Evolutionary conservation across 2,797 vertebrate species (phyloP).

Genomic region (Mormyrus proboscirostris): DNA sequence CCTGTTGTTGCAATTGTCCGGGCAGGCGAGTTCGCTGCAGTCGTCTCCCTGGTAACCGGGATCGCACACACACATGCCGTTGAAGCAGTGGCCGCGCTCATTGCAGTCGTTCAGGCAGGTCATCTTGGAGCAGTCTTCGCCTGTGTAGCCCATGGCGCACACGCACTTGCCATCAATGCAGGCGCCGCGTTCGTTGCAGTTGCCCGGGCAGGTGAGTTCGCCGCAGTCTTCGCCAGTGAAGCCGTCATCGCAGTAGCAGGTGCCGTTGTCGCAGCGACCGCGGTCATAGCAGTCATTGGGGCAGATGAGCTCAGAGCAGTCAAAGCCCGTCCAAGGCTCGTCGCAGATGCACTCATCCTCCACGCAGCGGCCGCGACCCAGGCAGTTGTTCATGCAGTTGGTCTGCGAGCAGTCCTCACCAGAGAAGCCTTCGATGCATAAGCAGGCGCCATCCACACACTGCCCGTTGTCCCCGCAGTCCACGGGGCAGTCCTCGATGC

Average conservation of each 20-base stretch:
- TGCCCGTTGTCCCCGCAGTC: conserved; percentile 75
- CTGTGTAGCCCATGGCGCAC: conserved; percentile 73
- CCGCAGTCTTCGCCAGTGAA: conserved; percentile 84
- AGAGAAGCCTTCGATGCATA: conserved; percentile 77
- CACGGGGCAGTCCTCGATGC: conserved; percentile 70
- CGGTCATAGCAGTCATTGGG: conserved; percentile 91
- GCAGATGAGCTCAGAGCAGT: conserved; percentile 89
- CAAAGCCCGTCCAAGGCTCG: conserved; percentile 84
- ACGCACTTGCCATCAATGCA: conserved; percentile 79
- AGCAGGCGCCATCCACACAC: conserved; percentile 75
- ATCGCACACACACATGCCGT: conserved; percentile 80
- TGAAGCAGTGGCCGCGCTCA: conserved; percentile 72
- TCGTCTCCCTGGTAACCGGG: conserved; percentile 74
- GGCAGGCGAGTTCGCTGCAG: conserved; percentile 74
- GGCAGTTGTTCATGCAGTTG: conserved; percentile 82
- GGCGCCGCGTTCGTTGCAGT: conserved; percentile 70
- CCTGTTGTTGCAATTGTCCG: conserved; percentile 65
- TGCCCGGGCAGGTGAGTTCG: conserved; percentile 68
- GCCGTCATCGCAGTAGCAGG: conserved; percentile 84
- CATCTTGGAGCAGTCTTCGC: conserved; percentile 76
- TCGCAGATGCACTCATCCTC: conserved; percentile 82
- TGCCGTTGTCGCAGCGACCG: conserved; percentile 85
- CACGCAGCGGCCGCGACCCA: conserved; percentile 75
- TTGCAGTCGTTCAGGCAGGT: conserved; percentile 79
- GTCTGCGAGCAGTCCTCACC: conserved; percentile 77